phyloP scores from a whole-genome alignment of 2,888 invertebrate genomes.

The Dicyrtoma fusca region DNA sequence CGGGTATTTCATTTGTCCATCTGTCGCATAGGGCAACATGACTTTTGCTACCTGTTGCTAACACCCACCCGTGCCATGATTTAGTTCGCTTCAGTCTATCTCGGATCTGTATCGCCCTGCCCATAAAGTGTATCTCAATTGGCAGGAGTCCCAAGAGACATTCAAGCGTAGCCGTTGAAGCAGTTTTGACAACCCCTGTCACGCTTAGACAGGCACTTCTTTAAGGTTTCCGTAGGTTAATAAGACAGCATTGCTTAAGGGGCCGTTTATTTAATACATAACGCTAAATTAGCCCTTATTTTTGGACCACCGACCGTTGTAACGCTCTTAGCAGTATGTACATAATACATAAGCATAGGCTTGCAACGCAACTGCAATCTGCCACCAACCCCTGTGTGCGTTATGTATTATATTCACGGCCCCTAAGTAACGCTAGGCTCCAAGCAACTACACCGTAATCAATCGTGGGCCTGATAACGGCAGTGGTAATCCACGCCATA shows the following conservation, averaged over 20 bases:
- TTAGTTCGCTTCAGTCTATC: constrained; percentile 66
- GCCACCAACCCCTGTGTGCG: too few species aligned
- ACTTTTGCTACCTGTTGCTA: neutral
- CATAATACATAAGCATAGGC: too few species aligned
- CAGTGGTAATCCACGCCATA: constrained; percentile 41
- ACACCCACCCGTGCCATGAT: neutral
- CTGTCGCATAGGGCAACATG: neutral
- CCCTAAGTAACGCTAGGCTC: constrained; percentile 16
- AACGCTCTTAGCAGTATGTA: too few species aligned
- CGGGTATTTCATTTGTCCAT: neutral
- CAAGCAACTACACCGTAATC: constrained; percentile 36
- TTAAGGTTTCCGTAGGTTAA: constrained; percentile 25
- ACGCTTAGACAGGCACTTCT: constrained; percentile 27
- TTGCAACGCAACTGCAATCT: too few species aligned
- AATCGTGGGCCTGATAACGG: constrained; percentile 36
- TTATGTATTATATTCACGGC: too few species aligned
- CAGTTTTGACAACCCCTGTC: too few species aligned
- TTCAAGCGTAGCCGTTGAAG: constrained; percentile 28
- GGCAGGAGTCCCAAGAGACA: constrained; percentile 29
- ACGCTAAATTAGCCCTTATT: too few species aligned
- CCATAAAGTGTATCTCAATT: neutral
- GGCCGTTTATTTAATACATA: too few species aligned
- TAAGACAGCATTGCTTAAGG: neutral
- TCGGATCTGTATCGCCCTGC: neutral
- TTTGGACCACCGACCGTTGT: too few species aligned